Evolutionary conservation across 2,888 invertebrate genomes (phyloP).

Genomic region (Drosophila koepferae): DNA sequence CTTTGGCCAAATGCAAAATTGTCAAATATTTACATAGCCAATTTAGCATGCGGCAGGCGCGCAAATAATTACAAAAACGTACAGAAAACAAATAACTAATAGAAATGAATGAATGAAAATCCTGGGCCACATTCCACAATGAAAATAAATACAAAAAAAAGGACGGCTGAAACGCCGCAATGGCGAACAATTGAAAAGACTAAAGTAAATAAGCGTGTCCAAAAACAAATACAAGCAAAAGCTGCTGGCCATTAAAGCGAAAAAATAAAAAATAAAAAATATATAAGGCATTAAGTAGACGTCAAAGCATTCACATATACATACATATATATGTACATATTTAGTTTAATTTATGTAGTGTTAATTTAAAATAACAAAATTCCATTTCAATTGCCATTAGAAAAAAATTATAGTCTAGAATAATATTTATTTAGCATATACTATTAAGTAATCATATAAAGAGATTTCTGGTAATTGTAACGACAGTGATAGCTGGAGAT

Average conservation of each 20-base stretch:
- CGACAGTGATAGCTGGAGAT: slow-evolving; percentile 10
- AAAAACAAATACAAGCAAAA: slow-evolving; percentile 41
- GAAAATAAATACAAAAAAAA: slow-evolving; percentile 43
- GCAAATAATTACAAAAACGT: slow-evolving; percentile 80
- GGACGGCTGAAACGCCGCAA: slow-evolving; percentile 35
- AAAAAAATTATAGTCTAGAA: not conserved
- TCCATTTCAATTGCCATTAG: slow-evolving; percentile 10
- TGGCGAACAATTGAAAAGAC: slow-evolving; percentile 55
- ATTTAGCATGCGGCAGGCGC: slow-evolving; percentile 78
- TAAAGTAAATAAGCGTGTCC: slow-evolving; percentile 50
- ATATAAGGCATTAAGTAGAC: slow-evolving; percentile 4
- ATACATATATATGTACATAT: not conserved
- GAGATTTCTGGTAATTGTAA: not conserved
- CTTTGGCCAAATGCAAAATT: slow-evolving; percentile 74
- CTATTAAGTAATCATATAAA: not conserved
- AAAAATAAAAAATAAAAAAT: slow-evolving; percentile 6
- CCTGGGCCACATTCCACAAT: slow-evolving; percentile 35
- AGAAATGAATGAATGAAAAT: slow-evolving; percentile 62
- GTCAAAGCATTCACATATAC: not conserved
- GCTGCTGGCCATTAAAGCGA: slow-evolving; percentile 28
- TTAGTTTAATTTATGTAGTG: not conserved
- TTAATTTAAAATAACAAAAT: slow-evolving; percentile 16
- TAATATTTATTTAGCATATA: not conserved
- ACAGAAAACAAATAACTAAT: slow-evolving; percentile 78
- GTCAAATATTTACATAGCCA: slow-evolving; percentile 82